A percentile compares a stretch with the other conserved stretches of the same genome.
Evolutionary conservation across 1,140 invertebrate genomes (phyloP).

Genomic region (Epicauta chinensis): DNA sequence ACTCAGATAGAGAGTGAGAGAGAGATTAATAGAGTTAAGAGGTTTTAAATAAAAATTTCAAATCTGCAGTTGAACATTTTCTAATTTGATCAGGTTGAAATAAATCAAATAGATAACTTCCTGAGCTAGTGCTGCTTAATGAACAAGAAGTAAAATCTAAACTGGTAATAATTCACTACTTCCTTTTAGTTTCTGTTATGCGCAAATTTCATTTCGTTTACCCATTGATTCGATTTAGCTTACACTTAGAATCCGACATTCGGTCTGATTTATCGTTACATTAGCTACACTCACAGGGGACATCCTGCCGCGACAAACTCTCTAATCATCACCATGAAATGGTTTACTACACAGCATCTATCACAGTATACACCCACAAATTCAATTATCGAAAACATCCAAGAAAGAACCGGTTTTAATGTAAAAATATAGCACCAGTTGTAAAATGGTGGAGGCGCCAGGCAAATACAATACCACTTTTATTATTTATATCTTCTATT

Average conservation of each 20-base stretch:
- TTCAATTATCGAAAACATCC: slow-evolving; percentile 4
- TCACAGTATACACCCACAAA: slow-evolving; percentile 3
- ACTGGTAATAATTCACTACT: slow-evolving; percentile 9
- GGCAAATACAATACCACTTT: too few species aligned
- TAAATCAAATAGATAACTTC: too few species aligned
- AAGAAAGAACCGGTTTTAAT: too few species aligned
- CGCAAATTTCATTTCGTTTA: slow-evolving; percentile 5
- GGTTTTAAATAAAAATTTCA: too few species aligned
- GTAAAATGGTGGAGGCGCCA: too few species aligned
- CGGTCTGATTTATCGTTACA: slow-evolving; percentile 22
- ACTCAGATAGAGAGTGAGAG: too few species aligned
- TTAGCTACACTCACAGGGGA: slow-evolving; percentile 20
- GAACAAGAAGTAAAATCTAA: slow-evolving; percentile 12
- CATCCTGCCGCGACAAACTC: slow-evolving; percentile 17
- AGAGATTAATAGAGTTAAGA: too few species aligned
- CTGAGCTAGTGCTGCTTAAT: background rate
- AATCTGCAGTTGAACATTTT: too few species aligned
- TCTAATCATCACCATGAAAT: slow-evolving; percentile 21
- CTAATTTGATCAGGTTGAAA: too few species aligned
- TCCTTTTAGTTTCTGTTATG: slow-evolving; percentile 4
- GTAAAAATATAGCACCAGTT: too few species aligned
- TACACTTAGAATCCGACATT: slow-evolving; percentile 19
- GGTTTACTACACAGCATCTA: slow-evolving; percentile 9
- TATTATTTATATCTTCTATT: background rate
- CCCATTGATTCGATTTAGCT: slow-evolving; percentile 10